Percentiles rank a stretch among this genome's conserved stretches.
These are phyloP conservation scores for Pherbina coryleti DNA, from an alignment of 2,888 invertebrate genomes.

Conservation along the genomic window DNA sequence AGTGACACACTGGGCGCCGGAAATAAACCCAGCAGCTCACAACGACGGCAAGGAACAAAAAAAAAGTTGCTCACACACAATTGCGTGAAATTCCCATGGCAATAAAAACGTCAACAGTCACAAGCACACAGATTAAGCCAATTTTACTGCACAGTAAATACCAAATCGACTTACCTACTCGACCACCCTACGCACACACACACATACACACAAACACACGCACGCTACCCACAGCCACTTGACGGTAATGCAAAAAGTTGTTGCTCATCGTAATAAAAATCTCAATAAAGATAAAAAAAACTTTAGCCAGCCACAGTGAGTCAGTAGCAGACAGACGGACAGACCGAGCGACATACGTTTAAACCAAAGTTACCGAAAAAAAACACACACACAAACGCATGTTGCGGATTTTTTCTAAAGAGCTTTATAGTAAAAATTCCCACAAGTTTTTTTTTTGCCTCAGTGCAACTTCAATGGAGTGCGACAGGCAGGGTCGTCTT, in stretches of 20 bases:
- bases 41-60: not conserved
- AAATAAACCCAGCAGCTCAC: not conserved
- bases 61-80: not conserved
- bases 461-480: not conserved
- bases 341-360: not conserved
- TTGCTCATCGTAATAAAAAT: slow-evolving; percentile 34
- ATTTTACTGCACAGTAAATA: slow-evolving; percentile 12
- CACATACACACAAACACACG: not conserved
- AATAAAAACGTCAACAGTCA: slow-evolving; percentile 35
- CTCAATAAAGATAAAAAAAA: slow-evolving; percentile 32
- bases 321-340: slow-evolving; percentile 2
- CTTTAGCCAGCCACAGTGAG: not conserved
- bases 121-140: slow-evolving; percentile 8
- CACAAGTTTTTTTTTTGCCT: slow-evolving; percentile 15
- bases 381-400: not conserved
- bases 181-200: not conserved
- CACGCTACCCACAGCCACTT: not conserved
- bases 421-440: slow-evolving; percentile 10
- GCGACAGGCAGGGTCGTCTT: not conserved
- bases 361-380: not conserved
- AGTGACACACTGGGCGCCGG: not conserved
- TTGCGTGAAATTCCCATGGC: slow-evolving; percentile 15
- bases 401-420: slow-evolving; percentile 13
- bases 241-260: slow-evolving; percentile 30
- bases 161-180: not conserved